Evolutionary conservation across 2,113 vertebrate species (phyloP), one percentile per base, ranked within the genome.

Genomic region (Psilopogon haemacephalus): DNA sequence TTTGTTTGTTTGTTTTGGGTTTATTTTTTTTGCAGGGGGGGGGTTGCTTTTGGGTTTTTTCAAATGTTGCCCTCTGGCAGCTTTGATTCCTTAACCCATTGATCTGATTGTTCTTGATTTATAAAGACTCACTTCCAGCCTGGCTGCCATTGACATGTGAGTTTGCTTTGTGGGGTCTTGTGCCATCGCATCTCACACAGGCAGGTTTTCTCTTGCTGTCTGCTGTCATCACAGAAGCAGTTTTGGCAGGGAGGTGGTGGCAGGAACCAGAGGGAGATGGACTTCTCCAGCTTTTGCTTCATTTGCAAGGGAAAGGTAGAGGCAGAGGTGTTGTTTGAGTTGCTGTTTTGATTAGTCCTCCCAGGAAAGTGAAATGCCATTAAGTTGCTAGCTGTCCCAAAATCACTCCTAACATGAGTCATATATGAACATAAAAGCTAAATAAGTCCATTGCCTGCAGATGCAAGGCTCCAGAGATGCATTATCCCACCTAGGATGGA

Each of bases 21-120:
- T n/a, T n/a, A 16, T 42, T 42, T 42, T 42, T 42, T 42, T 42
- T 15, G 40, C 6, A 15, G 40, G 40, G 40, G 15, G 40, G 40
- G 14, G 14, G 9, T 40, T 40, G 38, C 38, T 40, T 40, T 40
- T 40, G 38, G 38, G 38, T 40, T 40, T 40, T 30, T 20, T 52
- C 12, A 27, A 27, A 14, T 52, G 50, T 44, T 81, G 58, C 17
- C 37, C 15, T 3, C 46, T 30, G 18, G n/a, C 17, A 73, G 55
- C 15, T 84, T 54, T 89, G 73, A 94, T 91, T 91, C 46, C 58
- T 70, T 70, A 69, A 19, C 14, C 79, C 23, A 26, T 62, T 5
- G 15, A 62, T 68, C 27, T 78, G 37, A 30, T 1, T 83, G 48
- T 27, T 69, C 72, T 88, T 71, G 38, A 82, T 63, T 70, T 65